These are phyloP conservation scores for Eupristina koningsbergeri DNA, from an alignment of 1,140 invertebrate species.

Conservation along the genomic window DNA sequence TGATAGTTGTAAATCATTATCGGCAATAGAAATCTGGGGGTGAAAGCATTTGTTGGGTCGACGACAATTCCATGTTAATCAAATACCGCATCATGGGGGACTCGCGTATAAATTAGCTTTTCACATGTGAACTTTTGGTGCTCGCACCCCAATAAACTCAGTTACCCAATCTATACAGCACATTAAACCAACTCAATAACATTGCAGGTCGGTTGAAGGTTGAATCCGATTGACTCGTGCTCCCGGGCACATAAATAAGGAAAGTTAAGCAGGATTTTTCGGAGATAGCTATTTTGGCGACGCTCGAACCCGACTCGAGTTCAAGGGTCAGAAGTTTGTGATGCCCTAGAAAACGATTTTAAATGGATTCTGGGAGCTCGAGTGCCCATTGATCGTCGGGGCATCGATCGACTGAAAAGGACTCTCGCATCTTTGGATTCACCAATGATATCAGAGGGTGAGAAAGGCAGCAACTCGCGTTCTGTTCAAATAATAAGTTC, in stretches of 20 bases:
- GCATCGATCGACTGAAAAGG: background rate
- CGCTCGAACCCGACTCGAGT: slow-evolving; percentile 25
- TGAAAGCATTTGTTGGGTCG: background rate
- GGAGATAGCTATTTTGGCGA: background rate
- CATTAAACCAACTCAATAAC: background rate
- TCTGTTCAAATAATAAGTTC: slow-evolving; percentile 69
- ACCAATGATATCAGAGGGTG: background rate
- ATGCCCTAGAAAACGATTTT: slow-evolving; percentile 39
- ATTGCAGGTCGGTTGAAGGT: background rate
- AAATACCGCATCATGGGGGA: background rate
- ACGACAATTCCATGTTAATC: background rate
- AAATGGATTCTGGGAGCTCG: background rate
- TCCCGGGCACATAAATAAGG: slow-evolving; percentile 38
- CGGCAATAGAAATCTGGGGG: background rate
- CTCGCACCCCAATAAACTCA: slow-evolving; percentile 27
- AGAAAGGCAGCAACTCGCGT: slow-evolving; percentile 28
- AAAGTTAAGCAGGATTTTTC: slow-evolving; percentile 1
- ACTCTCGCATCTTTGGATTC: background rate
- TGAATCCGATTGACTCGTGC: slow-evolving; percentile 26
- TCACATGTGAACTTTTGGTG: background rate
- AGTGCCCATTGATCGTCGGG: background rate
- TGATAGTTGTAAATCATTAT: background rate
- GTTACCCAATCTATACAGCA: slow-evolving; percentile 47
- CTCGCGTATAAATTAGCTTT: background rate
- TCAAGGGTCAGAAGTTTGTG: slow-evolving; percentile 35